A percentile compares a stretch with the other conserved stretches of the same genome.
These are phyloP conservation scores for Lophius americanus DNA, from an alignment of 2,797 vertebrate genomes.

Conservation along the genomic window DNA sequence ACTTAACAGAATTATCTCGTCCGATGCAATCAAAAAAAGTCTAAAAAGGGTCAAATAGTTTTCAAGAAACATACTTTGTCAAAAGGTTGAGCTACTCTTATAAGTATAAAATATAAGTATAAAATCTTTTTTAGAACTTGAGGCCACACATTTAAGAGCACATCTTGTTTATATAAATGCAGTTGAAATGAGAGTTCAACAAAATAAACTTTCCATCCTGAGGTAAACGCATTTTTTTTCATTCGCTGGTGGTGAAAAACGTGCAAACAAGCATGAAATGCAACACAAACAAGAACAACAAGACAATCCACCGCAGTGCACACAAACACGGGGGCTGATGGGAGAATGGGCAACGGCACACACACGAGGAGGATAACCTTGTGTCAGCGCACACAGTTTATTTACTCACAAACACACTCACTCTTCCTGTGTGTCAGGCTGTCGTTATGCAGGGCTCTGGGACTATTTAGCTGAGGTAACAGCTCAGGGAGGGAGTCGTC, in stretches of 20 bases:
- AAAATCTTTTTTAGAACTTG: no score
- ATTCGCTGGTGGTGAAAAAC: constrained; percentile 11
- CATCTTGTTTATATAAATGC: no score
- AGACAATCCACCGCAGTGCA: neutral
- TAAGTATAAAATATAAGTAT: no score
- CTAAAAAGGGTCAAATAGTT: no score
- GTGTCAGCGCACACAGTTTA: constrained; percentile 25
- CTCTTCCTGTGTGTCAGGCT: constrained; percentile 35
- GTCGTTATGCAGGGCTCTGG: constrained; percentile 59
- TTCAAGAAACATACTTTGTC: no score
- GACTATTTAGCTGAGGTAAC: constrained; percentile 56
- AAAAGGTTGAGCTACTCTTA: no score
- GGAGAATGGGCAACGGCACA: constrained; percentile 25
- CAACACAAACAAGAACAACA: neutral
- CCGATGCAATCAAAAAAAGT: no score
- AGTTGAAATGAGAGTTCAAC: no score
- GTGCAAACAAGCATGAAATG: neutral
- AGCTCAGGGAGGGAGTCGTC: constrained; percentile 65
- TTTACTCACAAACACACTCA: constrained; percentile 31
- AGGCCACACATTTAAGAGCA: no score
- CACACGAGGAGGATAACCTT: neutral
- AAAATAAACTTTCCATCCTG: no score
- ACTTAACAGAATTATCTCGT: no score
- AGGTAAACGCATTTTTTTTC: constrained; percentile 27
- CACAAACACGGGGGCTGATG: constrained; percentile 16